A percentile compares a stretch with the other conserved stretches of the same genome.
Evolutionary conservation across 2,797 vertebrate genomes (phyloP).

Genomic region (Sebastes elongatus): DNA sequence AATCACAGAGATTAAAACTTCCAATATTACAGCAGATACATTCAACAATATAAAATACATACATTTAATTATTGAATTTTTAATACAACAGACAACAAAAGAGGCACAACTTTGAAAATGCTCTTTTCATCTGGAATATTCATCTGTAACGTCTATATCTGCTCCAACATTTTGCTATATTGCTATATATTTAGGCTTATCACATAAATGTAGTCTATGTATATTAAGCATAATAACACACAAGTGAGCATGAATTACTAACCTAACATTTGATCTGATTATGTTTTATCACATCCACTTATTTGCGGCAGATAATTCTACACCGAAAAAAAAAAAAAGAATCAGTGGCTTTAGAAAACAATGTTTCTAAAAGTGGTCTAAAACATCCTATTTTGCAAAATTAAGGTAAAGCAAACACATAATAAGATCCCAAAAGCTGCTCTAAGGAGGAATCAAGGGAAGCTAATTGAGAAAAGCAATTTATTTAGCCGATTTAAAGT

Average conservation of each 20-base stretch:
- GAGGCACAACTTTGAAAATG: background rate
- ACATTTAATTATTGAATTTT: background rate
- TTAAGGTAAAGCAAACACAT: constrained; percentile 52
- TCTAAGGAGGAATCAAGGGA: constrained; percentile 56
- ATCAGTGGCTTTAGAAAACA: constrained; percentile 9
- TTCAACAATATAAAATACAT: background rate
- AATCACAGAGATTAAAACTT: background rate
- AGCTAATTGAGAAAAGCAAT: constrained; percentile 82
- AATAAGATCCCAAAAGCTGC: constrained; percentile 39
- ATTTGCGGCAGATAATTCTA: background rate
- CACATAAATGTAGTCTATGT: background rate
- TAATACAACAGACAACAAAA: background rate
- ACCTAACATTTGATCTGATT: constrained; percentile 4
- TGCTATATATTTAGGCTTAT: background rate
- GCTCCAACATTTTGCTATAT: background rate
- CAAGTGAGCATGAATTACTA: background rate
- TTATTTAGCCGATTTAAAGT: constrained; percentile 84
- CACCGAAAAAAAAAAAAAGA: background rate
- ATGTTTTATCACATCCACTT: background rate
- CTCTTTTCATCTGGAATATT: background rate
- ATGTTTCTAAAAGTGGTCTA: constrained; percentile 17
- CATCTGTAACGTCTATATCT: background rate
- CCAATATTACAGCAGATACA: background rate
- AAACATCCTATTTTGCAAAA: constrained; percentile 24
- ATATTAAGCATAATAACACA: constrained; percentile 5